These are phyloP conservation scores for Agrochola macilenta DNA, from an alignment of 2,888 invertebrate genomes.

Conservation along the genomic window DNA sequence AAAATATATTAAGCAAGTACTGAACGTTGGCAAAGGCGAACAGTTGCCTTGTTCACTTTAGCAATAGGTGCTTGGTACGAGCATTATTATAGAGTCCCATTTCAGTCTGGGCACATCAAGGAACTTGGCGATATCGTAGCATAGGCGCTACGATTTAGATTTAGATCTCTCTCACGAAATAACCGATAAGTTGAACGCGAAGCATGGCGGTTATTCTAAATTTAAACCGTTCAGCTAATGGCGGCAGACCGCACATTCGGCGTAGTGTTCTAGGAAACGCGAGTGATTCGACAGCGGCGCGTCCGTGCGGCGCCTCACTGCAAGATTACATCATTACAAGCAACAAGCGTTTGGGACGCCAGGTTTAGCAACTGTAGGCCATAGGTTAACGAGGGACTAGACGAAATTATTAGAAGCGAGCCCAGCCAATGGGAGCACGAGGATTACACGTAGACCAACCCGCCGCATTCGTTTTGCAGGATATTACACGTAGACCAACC, in stretches of 20 bases:
- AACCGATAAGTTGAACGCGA: conserved; percentile 25
- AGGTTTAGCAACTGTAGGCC: conserved; percentile 42
- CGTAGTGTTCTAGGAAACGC: conserved; percentile 59
- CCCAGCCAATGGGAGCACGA: conserved; percentile 41
- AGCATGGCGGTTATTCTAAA: conserved; percentile 57
- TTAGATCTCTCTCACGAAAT: conserved; percentile 24
- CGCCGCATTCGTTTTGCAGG: neutral
- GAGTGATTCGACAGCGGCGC: conserved; percentile 45
- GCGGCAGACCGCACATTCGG: conserved; percentile 42
- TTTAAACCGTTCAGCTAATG: conserved; percentile 49
- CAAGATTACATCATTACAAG: conserved; percentile 39
- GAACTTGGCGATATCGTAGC: too few relatives aligned
- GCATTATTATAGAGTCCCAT: too few relatives aligned
- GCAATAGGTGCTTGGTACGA: neutral
- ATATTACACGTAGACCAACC: neutral
- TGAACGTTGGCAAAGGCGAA: neutral
- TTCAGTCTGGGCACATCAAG: neutral
- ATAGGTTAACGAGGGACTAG: conserved; percentile 61
- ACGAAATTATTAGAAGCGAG: conserved; percentile 28
- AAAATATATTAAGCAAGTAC: neutral
- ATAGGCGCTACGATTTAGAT: too few relatives aligned
- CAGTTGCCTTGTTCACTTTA: neutral
- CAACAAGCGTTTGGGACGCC: conserved; percentile 41
- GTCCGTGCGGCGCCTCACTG: conserved; percentile 47
- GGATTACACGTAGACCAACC: conserved; percentile 13